phyloP scores from a whole-genome alignment of 2,797 vertebrate species.

The Danio albolineatus region DNA sequence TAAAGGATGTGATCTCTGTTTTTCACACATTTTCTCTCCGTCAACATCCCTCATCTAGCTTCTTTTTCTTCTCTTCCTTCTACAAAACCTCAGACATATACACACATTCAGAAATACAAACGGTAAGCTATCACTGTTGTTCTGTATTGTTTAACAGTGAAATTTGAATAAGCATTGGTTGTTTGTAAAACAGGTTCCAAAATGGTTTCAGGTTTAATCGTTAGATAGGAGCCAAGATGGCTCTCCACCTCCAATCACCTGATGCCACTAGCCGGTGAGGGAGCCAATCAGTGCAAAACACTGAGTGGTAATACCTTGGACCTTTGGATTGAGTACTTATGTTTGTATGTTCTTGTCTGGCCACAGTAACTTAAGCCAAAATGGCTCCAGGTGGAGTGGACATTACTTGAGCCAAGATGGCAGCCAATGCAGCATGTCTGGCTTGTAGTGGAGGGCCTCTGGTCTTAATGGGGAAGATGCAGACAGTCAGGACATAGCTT shows the following conservation, averaged over 20 bases:
- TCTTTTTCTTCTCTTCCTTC: constrained; percentile 14
- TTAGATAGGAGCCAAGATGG: constrained; percentile 44
- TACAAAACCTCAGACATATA: not conserved
- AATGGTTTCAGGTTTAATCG: constrained; percentile 43
- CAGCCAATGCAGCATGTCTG: constrained; percentile 56
- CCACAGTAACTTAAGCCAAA: constrained; percentile 51
- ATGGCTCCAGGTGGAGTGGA: constrained; percentile 61
- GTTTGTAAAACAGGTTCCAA: constrained; percentile 54
- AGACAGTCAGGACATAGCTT: constrained; percentile 54
- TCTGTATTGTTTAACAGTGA: constrained; percentile 22
- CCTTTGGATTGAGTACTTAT: constrained; percentile 28
- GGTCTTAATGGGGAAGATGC: constrained; percentile 52
- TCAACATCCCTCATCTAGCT: constrained; percentile 5
- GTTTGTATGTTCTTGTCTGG: constrained; percentile 49
- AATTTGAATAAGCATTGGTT: constrained; percentile 1
- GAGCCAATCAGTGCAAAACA: constrained; percentile 52
- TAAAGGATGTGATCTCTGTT: constrained; percentile 61
- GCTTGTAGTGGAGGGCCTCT: constrained; percentile 48
- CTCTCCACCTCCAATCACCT: constrained; percentile 48
- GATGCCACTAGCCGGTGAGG: constrained; percentile 47
- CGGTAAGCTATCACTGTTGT: not conserved
- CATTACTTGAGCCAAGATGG: constrained; percentile 59
- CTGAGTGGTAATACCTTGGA: constrained; percentile 44
- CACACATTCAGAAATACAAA: not conserved
- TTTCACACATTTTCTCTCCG: constrained; percentile 31